Percentiles rank a stretch among this genome's conserved stretches.
These are phyloP conservation scores for Drosophila formosana DNA, from an alignment of 2,888 invertebrate species.

Conservation along the genomic window DNA sequence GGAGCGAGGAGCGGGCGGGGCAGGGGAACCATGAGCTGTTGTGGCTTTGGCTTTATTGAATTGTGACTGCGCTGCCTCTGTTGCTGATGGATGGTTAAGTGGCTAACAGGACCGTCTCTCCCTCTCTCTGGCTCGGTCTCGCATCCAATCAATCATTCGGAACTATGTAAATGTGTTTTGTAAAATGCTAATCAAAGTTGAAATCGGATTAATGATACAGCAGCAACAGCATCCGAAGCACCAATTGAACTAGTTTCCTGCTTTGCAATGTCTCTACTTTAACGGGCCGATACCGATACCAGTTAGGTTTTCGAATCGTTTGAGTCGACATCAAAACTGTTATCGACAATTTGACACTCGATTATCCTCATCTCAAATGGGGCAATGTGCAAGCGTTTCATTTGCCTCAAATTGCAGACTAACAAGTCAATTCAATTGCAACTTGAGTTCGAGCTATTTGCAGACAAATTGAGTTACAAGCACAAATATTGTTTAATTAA, in stretches of 20 bases:
- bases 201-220: conserved; percentile 35
- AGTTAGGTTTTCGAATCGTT: conserved; percentile 27
- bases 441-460: background rate
- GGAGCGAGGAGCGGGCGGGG: conserved; percentile 2
- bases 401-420: background rate
- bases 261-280: too few species aligned
- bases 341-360: conserved; percentile 8
- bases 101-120: conserved; percentile 26
- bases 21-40: conserved; percentile 35
- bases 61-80: conserved; percentile 32
- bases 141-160: conserved; percentile 47
- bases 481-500: background rate
- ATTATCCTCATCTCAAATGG: background rate
- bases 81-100: conserved; percentile 52
- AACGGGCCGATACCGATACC: background rate
- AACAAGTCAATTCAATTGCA: background rate
- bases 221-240: conserved; percentile 27
- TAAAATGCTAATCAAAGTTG: conserved; percentile 51
- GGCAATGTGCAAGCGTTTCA: conserved; percentile 1
- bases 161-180: conserved; percentile 19
- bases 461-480: background rate
- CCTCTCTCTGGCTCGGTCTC: background rate
- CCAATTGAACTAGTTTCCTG: too few species aligned
- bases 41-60: conserved; percentile 59
- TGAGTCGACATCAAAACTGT: conserved; percentile 9